Evolutionary conservation across 2,888 invertebrate genomes (phyloP), one percentile per base, ranked within the genome.

Genomic region (Drosophila nr. perissopoda): DNA sequence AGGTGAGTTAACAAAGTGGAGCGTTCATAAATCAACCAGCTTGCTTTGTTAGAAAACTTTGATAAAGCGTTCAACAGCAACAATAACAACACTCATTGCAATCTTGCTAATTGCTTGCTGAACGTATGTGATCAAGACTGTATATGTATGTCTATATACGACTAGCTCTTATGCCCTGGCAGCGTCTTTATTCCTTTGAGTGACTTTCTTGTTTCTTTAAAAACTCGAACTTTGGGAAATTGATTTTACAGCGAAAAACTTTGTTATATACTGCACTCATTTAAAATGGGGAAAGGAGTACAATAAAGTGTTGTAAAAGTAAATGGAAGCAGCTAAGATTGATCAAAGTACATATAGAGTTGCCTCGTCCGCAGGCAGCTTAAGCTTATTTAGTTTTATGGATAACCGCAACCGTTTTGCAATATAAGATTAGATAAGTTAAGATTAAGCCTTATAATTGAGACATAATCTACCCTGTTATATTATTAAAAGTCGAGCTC

Each of bases 21-120:
- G 57, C 83, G 81, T 69, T 77, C 87, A 87, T 87, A 87, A 87
- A 87, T 87, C 87, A 87, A 89, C 76, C 79, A 65, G 80, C 69
- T 71, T 74, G 80, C 82, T 80, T 81, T 86, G 90, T 87, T 89
- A 77, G 78, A 88, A 83, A 89, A 89, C 73, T 86, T 86, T 87
- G 88, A 89, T 89, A 88, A 89, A 88, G 78, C 88, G 86, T 85
- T 87, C 82, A 85, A 71, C 89, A 82, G 69, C 48, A 64, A 82
- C 82, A 71, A 72, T 25, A 45, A 45, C 10, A 11, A 65, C 33
- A 68, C 64, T 71, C 77, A 77, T 77, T 82, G 89, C 87, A 87
- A 90, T 87, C 87, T 89, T 87, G 79, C 90, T 88, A 87, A 90
- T 90, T 89, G 87, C 90, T 67, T 77, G 86, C 62, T 67, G 76